Evolutionary conservation across 2,888 invertebrate species (phyloP).

Genomic region (Nymphalis c-album): DNA sequence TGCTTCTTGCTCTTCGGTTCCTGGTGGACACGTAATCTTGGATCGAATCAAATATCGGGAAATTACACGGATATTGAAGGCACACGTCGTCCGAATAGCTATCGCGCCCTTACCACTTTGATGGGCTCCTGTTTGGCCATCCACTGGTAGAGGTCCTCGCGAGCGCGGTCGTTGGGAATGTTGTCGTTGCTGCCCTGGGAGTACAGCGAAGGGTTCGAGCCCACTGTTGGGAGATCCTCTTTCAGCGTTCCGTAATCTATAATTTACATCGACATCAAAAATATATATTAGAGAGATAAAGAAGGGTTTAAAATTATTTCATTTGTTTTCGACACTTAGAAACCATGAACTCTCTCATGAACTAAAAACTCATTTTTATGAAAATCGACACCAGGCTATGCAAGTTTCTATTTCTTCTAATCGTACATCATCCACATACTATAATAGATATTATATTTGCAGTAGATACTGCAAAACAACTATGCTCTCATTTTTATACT

Average conservation of each 20-base stretch:
- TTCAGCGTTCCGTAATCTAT: conserved; percentile 88
- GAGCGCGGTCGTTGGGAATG: conserved; percentile 80
- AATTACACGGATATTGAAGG: not conserved
- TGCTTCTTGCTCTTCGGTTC: conserved; percentile 76
- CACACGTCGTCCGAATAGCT: not conserved
- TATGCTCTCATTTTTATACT: no score
- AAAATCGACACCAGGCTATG: no score
- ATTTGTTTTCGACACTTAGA: no score
- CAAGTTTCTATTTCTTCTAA: no score
- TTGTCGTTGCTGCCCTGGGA: conserved; percentile 79
- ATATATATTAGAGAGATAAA: no score
- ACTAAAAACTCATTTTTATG: no score
- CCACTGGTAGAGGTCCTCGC: conserved; percentile 97
- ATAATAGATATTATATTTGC: no score
- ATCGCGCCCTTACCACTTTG: conserved; percentile 59
- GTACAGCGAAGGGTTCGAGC: conserved; percentile 84
- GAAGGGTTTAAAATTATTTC: no score
- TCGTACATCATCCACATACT: no score
- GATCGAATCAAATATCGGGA: conserved; percentile 7
- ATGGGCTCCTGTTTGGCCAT: conserved; percentile 94
- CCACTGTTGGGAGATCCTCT: conserved; percentile 84
- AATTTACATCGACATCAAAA: not conserved
- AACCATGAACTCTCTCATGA: no score
- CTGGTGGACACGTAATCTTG: conserved; percentile 34
- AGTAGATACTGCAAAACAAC: no score